Evolutionary conservation across 2,797 vertebrate species (phyloP).

Genomic region (Gallirallus australis): DNA sequence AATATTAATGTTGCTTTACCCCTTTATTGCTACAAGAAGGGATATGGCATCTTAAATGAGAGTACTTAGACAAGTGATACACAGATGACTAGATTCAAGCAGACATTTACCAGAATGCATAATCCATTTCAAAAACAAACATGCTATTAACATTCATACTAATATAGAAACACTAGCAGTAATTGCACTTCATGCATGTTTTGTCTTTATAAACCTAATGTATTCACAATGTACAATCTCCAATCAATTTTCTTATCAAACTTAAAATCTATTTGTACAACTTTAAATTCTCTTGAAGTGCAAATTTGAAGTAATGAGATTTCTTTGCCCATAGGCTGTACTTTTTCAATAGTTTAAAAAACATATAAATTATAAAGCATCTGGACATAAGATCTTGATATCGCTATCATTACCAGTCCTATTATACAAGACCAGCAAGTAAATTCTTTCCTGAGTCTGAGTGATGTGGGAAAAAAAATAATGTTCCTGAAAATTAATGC

Average conservation of each 20-base stretch:
- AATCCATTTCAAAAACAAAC: constrained; percentile 87
- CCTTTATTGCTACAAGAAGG: constrained; percentile 87
- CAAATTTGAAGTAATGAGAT: constrained; percentile 40
- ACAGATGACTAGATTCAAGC: constrained; percentile 88
- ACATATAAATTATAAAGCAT: neutral
- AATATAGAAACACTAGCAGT: constrained; percentile 84
- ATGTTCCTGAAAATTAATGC: neutral
- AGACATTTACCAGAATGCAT: constrained; percentile 86
- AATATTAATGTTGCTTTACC: constrained; percentile 99
- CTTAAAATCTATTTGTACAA: constrained; percentile 76
- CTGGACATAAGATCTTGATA: constrained; percentile 31
- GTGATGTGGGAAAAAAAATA: neutral
- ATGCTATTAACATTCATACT: constrained; percentile 87
- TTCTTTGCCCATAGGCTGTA: neutral
- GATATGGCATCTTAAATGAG: constrained; percentile 93
- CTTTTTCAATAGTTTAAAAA: constrained; percentile 6
- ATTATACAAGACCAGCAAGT: neutral
- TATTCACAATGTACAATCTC: constrained; percentile 82
- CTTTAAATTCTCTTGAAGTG: constrained; percentile 74
- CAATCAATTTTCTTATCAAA: constrained; percentile 80
- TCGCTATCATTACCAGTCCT: neutral
- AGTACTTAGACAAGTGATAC: constrained; percentile 87
- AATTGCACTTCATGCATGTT: constrained; percentile 84
- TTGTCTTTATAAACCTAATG: constrained; percentile 82
- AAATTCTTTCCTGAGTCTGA: neutral